These are phyloP conservation scores for Hermaeophaga mercurialis DNA, from an alignment of 2,888 invertebrate species.

Conservation along the genomic window DNA sequence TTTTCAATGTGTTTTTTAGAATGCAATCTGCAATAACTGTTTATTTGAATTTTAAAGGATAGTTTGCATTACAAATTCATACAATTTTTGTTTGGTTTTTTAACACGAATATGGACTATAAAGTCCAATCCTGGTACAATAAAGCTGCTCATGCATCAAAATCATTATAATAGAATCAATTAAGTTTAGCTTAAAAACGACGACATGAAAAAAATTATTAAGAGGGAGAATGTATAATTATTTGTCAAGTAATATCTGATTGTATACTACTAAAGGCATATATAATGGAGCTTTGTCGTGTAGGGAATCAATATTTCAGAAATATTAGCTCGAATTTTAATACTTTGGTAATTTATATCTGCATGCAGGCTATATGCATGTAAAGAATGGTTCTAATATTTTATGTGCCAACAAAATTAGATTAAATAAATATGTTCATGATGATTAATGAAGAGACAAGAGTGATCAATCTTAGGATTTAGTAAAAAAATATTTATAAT, in stretches of 20 bases:
- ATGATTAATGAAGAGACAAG: no score
- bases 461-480: no score
- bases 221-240: conserved; percentile 5
- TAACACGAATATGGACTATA: no score
- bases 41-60: no score
- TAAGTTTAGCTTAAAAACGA: not conserved
- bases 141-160: not conserved
- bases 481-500: no score
- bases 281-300: conserved; percentile 33
- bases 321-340: conserved; percentile 6
- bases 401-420: not conserved
- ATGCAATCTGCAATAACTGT: no score
- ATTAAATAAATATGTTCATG: no score
- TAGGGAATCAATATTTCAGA: conserved; percentile 27
- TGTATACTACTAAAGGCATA: not conserved
- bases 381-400: not conserved
- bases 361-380: not conserved
- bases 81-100: no score
- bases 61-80: no score
- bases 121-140: no score
- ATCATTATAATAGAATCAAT: conserved; percentile 1
- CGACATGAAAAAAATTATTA: not conserved
- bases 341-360: conserved; percentile 18
- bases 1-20: no score
- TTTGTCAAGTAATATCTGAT: conserved; percentile 17